phyloP scores from a whole-genome alignment of 2,113 vertebrate species.

The Seriola quinqueradiata region DNA sequence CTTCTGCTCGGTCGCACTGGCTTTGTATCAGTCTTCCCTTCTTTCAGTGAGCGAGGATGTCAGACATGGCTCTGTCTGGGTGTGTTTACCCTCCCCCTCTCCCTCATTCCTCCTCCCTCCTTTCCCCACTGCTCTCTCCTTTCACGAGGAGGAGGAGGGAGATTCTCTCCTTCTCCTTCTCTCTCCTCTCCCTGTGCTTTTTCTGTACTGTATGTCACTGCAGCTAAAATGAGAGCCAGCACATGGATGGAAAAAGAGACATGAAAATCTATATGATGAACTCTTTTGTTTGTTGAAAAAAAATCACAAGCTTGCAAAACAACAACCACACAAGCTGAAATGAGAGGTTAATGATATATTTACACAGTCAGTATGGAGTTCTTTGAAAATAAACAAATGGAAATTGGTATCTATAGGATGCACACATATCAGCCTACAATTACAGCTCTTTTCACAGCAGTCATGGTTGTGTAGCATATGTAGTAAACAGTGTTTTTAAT shows the following conservation, averaged over 20 bases:
- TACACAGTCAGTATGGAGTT: conserved; percentile 20
- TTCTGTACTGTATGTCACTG: conserved; percentile 38
- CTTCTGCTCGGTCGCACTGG: conserved; percentile 51
- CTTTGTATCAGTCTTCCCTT: conserved; percentile 71
- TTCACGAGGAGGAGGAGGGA: conserved; percentile 55
- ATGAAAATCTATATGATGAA: not conserved
- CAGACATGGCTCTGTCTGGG: conserved; percentile 81
- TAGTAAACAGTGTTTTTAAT: not conserved
- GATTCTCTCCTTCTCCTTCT: conserved; percentile 39
- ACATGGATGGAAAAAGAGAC: conserved; percentile 17
- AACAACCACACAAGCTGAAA: conserved; percentile 9
- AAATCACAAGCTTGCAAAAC: conserved; percentile 25
- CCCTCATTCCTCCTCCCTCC: conserved; percentile 62
- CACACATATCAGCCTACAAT: conserved; percentile 16
- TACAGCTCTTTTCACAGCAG: conserved; percentile 24
- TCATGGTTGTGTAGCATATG: not conserved
- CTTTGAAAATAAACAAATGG: not conserved
- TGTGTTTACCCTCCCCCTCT: conserved; percentile 79
- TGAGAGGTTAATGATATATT: conserved; percentile 55
- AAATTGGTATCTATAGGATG: conserved; percentile 43
- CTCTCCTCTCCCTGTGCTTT: conserved; percentile 27
- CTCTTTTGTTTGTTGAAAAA: conserved; percentile 1
- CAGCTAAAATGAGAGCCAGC: conserved; percentile 34
- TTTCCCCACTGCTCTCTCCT: conserved; percentile 62
- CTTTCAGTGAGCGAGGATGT: conserved; percentile 70